These are phyloP conservation scores for Lepidurus arcticus DNA, from an alignment of 1,140 invertebrate genomes.

Conservation along the genomic window DNA sequence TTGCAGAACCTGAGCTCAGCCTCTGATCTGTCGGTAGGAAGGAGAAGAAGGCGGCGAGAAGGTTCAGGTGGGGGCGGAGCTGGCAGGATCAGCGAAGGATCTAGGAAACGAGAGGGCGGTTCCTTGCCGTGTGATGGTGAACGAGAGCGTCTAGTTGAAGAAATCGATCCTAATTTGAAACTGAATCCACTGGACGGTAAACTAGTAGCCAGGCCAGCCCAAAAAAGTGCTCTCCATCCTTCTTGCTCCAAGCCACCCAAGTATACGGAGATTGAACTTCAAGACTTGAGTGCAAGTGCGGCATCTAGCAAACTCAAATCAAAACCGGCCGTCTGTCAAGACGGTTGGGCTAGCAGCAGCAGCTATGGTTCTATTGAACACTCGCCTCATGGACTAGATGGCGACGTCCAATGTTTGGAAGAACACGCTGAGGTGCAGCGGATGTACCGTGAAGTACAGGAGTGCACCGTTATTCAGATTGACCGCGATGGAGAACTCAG, in stretches of 20 bases:
- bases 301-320: background rate
- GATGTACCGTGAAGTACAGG: background rate
- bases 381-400: background rate
- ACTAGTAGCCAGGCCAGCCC: background rate
- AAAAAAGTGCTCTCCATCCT: background rate
- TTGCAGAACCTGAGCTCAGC: background rate
- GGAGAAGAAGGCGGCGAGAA: background rate
- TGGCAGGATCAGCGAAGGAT: background rate
- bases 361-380: background rate
- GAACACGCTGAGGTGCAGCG: background rate
- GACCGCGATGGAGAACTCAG: background rate
- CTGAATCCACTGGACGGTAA: background rate
- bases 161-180: conserved; percentile 1
- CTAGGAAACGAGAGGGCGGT: background rate
- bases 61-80: background rate
- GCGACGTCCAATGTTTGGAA: background rate
- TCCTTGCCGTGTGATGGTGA: background rate
- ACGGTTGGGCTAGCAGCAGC: background rate
- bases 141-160: conserved; percentile 9
- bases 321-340: background rate
- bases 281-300: background rate
- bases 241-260: background rate
- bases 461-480: background rate
- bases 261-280: background rate
- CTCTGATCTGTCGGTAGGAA: background rate